Conservation (phyloP, 2,113 vertebrate genomes). For the Xiphophorus couchianus region DNA sequence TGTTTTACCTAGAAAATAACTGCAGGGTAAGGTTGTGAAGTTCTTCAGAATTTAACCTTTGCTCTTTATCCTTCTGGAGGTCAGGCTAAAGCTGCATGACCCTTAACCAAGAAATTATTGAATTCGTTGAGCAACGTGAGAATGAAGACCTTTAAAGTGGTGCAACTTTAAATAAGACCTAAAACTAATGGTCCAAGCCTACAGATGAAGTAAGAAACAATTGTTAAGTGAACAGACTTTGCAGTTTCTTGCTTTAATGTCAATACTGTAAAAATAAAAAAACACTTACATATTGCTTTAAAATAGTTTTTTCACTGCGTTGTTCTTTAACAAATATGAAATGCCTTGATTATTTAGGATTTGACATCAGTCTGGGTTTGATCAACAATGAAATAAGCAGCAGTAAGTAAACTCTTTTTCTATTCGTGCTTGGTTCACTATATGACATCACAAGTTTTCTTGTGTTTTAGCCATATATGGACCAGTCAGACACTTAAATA, state of each 20-base stretch:
- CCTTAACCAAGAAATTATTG: neutral
- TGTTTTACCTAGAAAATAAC: too few relatives aligned
- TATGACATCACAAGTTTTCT: neutral
- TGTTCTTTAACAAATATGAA: constrained; percentile 16
- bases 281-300: too few relatives aligned
- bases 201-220: neutral
- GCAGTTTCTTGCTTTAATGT: constrained; percentile 39
- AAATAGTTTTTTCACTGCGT: constrained; percentile 43
- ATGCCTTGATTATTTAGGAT: neutral
- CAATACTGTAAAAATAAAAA: neutral
- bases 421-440: neutral
- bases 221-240: too few relatives aligned
- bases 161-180: neutral
- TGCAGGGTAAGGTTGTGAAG: too few relatives aligned
- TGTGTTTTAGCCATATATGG: too few relatives aligned
- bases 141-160: neutral
- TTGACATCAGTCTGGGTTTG: constrained; percentile 14
- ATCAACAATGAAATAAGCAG: neutral
- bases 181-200: neutral
- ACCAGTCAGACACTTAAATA: too few relatives aligned
- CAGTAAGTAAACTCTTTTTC: neutral
- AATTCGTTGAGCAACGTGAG: too few relatives aligned
- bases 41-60: neutral
- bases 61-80: neutral
- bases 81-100: neutral